Evolutionary conservation across 1,140 invertebrate species (phyloP).

Genomic region (Trichonephila inaurata): DNA sequence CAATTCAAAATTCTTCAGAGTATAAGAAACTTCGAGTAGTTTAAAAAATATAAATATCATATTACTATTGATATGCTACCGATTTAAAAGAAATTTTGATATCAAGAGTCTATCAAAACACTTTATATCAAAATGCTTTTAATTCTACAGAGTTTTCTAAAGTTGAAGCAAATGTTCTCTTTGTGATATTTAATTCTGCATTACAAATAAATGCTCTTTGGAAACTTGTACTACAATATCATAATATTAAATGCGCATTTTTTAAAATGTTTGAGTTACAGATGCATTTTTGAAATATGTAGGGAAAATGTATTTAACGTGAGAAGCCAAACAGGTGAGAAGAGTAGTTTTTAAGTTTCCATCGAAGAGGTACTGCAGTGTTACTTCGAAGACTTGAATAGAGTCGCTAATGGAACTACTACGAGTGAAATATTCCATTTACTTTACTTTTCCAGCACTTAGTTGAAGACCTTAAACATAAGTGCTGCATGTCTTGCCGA

Average conservation of each 20-base stretch:
- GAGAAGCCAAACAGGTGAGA: constrained; percentile 66
- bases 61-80: no score
- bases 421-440: constrained; percentile 72
- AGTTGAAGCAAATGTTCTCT: neutral
- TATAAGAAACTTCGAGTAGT: no score
- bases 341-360: constrained; percentile 62
- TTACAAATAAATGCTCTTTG: neutral
- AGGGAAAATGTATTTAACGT: constrained; percentile 27
- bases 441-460: constrained; percentile 51
- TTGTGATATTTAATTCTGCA: neutral
- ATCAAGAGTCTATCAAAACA: no score
- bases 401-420: constrained; percentile 65
- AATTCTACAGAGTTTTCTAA: no score
- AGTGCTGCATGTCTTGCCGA: constrained; percentile 36
- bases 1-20: no score
- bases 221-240: neutral
- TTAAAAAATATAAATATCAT: no score
- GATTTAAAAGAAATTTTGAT: no score
- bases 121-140: no score
- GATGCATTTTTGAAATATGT: neutral
- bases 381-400: constrained; percentile 24
- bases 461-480: constrained; percentile 65
- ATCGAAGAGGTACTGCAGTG: constrained; percentile 32
- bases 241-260: neutral
- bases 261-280: constrained; percentile 7